Evolutionary conservation across 1,140 invertebrate genomes (phyloP).

Genomic region (Coptotermes formosanus): DNA sequence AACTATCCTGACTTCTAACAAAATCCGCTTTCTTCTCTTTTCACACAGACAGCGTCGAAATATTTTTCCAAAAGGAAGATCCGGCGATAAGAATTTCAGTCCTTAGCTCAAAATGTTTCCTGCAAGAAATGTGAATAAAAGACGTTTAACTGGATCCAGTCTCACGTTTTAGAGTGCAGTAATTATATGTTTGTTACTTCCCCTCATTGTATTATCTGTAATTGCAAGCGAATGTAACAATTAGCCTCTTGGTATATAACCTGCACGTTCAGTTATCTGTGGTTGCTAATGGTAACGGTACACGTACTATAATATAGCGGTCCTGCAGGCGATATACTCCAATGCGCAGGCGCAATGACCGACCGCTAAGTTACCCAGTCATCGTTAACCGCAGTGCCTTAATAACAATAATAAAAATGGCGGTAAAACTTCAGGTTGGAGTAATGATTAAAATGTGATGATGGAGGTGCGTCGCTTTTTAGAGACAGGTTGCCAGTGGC

Average conservation of each 20-base stretch:
- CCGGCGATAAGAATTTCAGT: background rate
- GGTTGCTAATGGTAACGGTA: conserved; percentile 10
- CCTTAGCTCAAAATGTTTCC: background rate
- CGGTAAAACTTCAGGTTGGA: background rate
- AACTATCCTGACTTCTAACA: no score
- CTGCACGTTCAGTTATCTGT: background rate
- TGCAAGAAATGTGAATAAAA: background rate
- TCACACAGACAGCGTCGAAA: background rate
- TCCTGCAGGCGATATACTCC: background rate
- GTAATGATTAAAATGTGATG: background rate
- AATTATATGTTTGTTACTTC: background rate
- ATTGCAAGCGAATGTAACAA: background rate
- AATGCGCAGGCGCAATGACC: conserved; percentile 8
- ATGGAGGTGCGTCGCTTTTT: background rate
- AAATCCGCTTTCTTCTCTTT: no score
- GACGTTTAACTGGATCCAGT: background rate
- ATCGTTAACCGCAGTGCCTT: background rate
- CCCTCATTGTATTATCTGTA: background rate
- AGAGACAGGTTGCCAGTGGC: background rate
- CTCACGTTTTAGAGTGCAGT: background rate
- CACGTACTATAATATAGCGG: background rate
- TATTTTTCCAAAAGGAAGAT: background rate
- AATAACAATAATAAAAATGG: conserved; percentile 1
- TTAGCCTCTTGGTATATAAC: background rate
- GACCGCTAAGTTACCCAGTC: background rate